Percentiles rank a stretch among this genome's conserved stretches.
Evolutionary conservation across 2,888 invertebrate genomes (phyloP).

Genomic region (Heliothis peltigera): DNA sequence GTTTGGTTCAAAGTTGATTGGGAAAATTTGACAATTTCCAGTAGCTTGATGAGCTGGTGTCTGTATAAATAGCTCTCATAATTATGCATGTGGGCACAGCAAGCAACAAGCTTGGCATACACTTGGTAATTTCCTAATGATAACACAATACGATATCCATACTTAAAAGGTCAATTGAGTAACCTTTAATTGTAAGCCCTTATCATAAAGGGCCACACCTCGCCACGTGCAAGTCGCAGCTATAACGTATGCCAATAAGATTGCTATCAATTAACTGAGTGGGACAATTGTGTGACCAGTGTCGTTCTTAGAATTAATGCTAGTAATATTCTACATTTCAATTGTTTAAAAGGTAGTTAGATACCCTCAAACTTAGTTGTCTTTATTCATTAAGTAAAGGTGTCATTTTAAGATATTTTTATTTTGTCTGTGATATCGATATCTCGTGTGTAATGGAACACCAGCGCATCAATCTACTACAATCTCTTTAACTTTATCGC

Average conservation of each 20-base stretch:
- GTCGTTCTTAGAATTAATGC: conserved; percentile 5
- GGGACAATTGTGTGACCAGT: conserved; percentile 17
- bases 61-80: too few species aligned
- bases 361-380: not conserved
- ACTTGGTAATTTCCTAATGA: not conserved
- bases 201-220: conserved; percentile 28
- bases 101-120: not conserved
- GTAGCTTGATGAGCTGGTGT: too few species aligned
- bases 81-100: too few species aligned
- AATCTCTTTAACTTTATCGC: too few species aligned
- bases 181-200: conserved; percentile 14
- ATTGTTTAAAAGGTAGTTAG: not conserved
- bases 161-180: conserved; percentile 32
- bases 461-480: too few species aligned
- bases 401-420: too few species aligned
- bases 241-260: conserved; percentile 23
- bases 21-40: too few species aligned
- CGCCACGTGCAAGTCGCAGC: conserved; percentile 21
- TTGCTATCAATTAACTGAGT: conserved; percentile 32
- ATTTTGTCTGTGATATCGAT: too few species aligned
- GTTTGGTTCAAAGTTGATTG: too few species aligned
- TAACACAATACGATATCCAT: conserved; percentile 18
- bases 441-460: too few species aligned
- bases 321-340: not conserved
- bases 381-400: not conserved